Evolutionary conservation across 2,797 vertebrate genomes (phyloP), one percentile per base, ranked within the genome.

Genomic region (Echeneis naucrates): DNA sequence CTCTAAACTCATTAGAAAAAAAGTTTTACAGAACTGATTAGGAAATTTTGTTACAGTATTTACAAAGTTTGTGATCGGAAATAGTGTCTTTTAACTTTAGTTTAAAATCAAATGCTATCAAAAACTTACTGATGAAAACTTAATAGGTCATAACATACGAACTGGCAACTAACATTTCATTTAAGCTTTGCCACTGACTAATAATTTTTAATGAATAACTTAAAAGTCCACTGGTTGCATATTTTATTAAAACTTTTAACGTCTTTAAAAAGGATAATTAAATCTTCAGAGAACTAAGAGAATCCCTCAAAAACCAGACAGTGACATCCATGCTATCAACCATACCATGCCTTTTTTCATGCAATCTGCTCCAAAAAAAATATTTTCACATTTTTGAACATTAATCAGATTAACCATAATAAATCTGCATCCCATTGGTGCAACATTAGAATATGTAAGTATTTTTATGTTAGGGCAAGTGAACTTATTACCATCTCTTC

Each of bases 371-470:
- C 24, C 47, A n/a, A 37, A 51, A 26, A 66, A 27, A 35, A 32
- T 54, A 60, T 53, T n/a, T 60, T 23, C 24, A 24, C 17, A 10
- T 53, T 27, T n/a, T 74, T 72, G 14, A 26, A 50, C 30, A 3
- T 30, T 30, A 30, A 30, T 30, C 30, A 23, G 10, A 38, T 40
- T 30, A 30, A 4, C 5, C 21, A 0, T 42, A 54, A 53, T 38
- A 27, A 56, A 69, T 30, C 40, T 24, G 26, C 19, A 51, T 48
- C 45, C 33, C n/a, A 47, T 45, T 24, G 38, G 5, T 50, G 27
- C 50, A 24, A 35, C 35, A 45, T 62, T 1, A 44, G 12, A 57
- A 32, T 51, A 51, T 16, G 1, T 23, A 2, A 33, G 7, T 48
- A 32, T 23, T 14, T 0, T 33, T 44, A 51, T 19, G n/a, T n/a